Base-by-base conservation (phyloP, 2,888 invertebrate species). In the Nephrotoma appendiculata region DNA sequence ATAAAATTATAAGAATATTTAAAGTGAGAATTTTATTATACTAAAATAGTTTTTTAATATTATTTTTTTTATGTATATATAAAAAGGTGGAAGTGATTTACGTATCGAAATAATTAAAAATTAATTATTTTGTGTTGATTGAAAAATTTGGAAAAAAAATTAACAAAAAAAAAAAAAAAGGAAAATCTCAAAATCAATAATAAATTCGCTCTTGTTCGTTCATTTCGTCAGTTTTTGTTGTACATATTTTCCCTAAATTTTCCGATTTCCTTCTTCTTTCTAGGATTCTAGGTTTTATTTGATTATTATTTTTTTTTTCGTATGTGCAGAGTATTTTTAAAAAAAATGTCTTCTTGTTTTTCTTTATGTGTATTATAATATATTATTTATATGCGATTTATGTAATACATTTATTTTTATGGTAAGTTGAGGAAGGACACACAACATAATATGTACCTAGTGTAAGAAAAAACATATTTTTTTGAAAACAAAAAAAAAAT, bases 141-240 rank as follows among this genome's bases (percentile, higher is more conserved):
- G 71, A 71, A 71, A 71, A 71, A 71, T 71, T 71, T 19, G 52
- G 7, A 15, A 15, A 52, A 52, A 6, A 52, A 52, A 52, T 9
- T 31, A 71, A 71, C 19, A 7, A 71, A 19, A 71, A 31, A 71
- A 19, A 71, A 31, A 71, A 52, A 15, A 71, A 71, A 71, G 71
- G 43, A 15, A 71, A 42, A 84, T 84, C 84, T 41, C 84, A 84
- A 84, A 84, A 84, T 84, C 84, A 84, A 84, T 84, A 84, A 84
- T 83, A 41, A 41, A 42, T 83, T 84, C 84, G 84, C 84, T 84
- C 42, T 84, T 84, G 41, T 84, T 84, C 84, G 84, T 42, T 84
- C 84, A 42, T 84, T 84, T 84, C 84, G 84, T n/a, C 71, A 71
- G 71, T 71, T 31, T 57, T 57, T 31, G 1, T 31, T 31, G 3